These are phyloP conservation scores for Neopelma chrysocephalum DNA, from an alignment of 2,797 vertebrate genomes.

Conservation along the genomic window DNA sequence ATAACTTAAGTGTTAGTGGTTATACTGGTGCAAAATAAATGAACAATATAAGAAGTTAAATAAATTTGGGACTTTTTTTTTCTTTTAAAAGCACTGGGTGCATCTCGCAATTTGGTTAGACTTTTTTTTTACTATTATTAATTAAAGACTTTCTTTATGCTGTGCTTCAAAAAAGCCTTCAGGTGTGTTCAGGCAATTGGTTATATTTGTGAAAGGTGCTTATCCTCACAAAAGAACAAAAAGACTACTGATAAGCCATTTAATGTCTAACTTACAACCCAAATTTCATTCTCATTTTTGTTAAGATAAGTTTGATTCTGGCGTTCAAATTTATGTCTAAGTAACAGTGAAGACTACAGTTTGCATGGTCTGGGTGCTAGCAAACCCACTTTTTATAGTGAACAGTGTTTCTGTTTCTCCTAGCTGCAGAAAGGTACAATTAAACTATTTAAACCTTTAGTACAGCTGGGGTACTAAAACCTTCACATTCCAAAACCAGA, in stretches of 20 bases:
- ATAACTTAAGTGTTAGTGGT: conserved; percentile 29
- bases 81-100: background rate
- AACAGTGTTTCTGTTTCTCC: background rate
- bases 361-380: background rate
- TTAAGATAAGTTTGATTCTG: background rate
- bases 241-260: background rate
- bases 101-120: background rate
- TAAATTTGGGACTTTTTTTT: background rate
- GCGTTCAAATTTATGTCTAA: background rate
- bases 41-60: background rate
- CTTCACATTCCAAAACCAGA: background rate
- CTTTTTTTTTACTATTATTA: background rate
- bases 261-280: background rate
- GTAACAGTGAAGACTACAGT: background rate
- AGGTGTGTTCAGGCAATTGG: background rate
- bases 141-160: background rate
- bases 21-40: conserved; percentile 26
- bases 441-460: background rate
- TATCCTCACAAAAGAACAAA: background rate
- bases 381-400: background rate
- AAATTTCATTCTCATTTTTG: background rate
- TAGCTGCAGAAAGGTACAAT: background rate
- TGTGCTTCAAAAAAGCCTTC: background rate
- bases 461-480: background rate
- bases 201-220: background rate